Evolutionary conservation across 2,888 invertebrate genomes (phyloP), one percentile per base, ranked within the genome.

Genomic region (Busseola fusca): DNA sequence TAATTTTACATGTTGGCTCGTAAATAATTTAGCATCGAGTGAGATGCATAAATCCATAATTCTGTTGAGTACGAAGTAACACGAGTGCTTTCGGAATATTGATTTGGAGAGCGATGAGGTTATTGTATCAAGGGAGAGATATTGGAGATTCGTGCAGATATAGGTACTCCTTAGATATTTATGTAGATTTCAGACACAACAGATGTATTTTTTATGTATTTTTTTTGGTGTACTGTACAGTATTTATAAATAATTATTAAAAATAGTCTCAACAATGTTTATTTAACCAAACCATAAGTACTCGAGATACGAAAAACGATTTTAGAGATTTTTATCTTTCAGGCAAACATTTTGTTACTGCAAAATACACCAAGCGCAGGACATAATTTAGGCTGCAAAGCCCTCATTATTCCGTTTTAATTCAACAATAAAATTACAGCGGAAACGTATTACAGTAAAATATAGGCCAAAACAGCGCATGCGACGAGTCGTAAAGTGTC

Each of bases 31-130:
- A 80, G 82, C 80, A 76, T 70, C 68, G 76, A 81, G 72, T 70
- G 81, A 78, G 79, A 76, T 82, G 81, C 84, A 85, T 82, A 81
- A 76, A 85, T 81, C 80, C 79, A 85, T 81, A 82, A 82, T 78
- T 72, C 76, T 69, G 80, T 69, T 72, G 73, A 82, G 70, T 65
- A 69, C 64, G 72, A 73, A 79, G 72, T 73, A 78, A 72, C 62
- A 76, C 79, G 72, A 84, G 74, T 80, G 78, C 77, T 74, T 82
- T 76, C 76, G 65, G 84, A 85, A 85, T 85, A 85, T 85, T 82
- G 84, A 85, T 85, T 82, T 60, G 72, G 14, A 62, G 73, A 69
- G 67, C 50, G 72, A 74, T 78, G 77, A 80, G 74, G 68, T 80
- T 78, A 64, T 80, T 72, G 69, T 83, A 64, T 74, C 30, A 64